Evolutionary conservation across 2,888 invertebrate genomes (phyloP), one percentile per base, ranked within the genome.

Genomic region (Ernsta delagoae): DNA sequence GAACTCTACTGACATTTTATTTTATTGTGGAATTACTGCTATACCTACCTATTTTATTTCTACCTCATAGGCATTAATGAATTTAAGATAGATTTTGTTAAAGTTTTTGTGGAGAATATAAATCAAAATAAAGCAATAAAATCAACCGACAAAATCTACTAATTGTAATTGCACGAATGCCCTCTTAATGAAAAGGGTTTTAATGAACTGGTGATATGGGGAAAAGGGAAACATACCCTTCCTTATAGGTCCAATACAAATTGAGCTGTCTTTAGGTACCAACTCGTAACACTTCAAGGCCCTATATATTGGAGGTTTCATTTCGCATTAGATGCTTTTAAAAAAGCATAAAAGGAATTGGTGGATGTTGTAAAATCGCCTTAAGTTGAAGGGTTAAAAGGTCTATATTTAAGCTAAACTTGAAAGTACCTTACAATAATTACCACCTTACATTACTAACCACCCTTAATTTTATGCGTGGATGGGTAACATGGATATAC

Each of bases 101-200:
- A 31, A 31, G 31, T 31, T 31, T 31, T 31, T 2, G 31, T 31
- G 31, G 31, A 57, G 12, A 36, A 36, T 57, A 5, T 7, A 54
- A 63, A 41, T n/a, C 31, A 65, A 71, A 48, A 61, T 48, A 53
- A 54, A 39, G 59, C 45, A 63, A 63, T 62, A 72, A 73, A 75
- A 74, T 72, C 71, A 61, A 67, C 75, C 75, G 71, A 77, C 79
- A 80, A 80, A 75, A 72, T 73, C 77, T 78, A 73, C 77, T 78
- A 79, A 87, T 85, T 83, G 80, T 84, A 84, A 86, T 85, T 82
- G 84, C 85, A 81, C 81, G 78, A 81, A 83, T 83, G 83, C 83
- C 83, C 79, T 77, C 80, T 78, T 83, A 79, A 84, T 85, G 80
- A 85, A 85, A 85, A 83, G 83, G 79, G 82, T 84, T 87, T 83